Percentiles rank a stretch among this genome's conserved stretches.
These are phyloP conservation scores for Hypsopygia costalis DNA, from an alignment of 2,888 invertebrate genomes.

Conservation along the genomic window DNA sequence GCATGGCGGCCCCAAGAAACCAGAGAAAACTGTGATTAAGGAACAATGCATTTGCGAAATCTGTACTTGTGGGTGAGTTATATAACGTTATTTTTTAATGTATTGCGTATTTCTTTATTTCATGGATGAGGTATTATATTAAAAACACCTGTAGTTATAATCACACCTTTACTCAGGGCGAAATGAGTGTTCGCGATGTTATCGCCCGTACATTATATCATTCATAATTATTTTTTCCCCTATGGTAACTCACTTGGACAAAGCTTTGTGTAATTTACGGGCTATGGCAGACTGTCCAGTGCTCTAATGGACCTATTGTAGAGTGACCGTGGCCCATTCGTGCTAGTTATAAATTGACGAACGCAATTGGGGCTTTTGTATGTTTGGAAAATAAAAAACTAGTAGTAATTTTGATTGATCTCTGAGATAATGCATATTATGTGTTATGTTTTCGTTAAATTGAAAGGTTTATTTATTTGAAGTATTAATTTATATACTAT, in stretches of 20 bases:
- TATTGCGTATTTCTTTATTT: background rate
- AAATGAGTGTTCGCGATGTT: slow-evolving; percentile 1
- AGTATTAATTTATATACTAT: too few relatives aligned
- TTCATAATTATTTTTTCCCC: slow-evolving; percentile 1
- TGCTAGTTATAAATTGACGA: slow-evolving; percentile 5
- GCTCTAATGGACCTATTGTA: slow-evolving; percentile 3
- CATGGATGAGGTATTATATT: too few relatives aligned
- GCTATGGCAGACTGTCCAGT: background rate
- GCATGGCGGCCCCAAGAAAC: slow-evolving; percentile 65
- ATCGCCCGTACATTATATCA: slow-evolving; percentile 1
- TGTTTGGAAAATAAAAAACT: background rate
- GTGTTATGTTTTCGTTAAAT: too few relatives aligned
- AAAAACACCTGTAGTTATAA: slow-evolving; percentile 3
- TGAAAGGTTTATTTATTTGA: too few relatives aligned
- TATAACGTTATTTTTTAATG: slow-evolving; percentile 1
- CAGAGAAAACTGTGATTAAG: slow-evolving; percentile 71
- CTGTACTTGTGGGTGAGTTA: slow-evolving; percentile 93
- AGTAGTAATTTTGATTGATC: background rate
- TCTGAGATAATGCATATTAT: too few relatives aligned
- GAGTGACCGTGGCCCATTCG: background rate
- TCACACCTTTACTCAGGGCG: slow-evolving; percentile 4
- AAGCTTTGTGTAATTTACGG: background rate
- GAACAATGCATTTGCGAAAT: slow-evolving; percentile 95
- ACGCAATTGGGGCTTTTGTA: background rate
- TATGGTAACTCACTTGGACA: background rate